Percentiles rank a stretch among this genome's conserved stretches.
These are phyloP conservation scores for Bathynomus jamesi DNA, from an alignment of 1,140 invertebrate species.

Conservation along the genomic window DNA sequence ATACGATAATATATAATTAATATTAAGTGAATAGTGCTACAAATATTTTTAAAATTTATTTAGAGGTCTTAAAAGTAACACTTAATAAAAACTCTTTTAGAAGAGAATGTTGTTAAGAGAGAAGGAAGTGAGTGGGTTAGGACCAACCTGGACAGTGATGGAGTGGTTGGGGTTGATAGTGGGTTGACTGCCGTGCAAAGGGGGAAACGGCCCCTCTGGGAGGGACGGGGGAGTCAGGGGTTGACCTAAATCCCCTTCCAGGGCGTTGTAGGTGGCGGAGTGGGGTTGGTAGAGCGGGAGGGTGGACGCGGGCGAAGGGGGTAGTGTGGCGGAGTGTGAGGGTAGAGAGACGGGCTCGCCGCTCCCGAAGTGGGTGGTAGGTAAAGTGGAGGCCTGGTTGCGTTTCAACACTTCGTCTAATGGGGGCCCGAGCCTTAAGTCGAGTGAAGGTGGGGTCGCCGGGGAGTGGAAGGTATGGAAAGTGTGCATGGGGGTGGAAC, in stretches of 20 bases:
- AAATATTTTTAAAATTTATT: too few relatives aligned
- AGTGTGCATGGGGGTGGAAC: slow-evolving; percentile 2
- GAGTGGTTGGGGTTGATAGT: slow-evolving; percentile 34
- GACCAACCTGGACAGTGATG: slow-evolving; percentile 36
- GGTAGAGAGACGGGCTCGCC: not conserved
- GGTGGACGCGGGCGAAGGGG: not conserved
- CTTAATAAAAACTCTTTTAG: too few relatives aligned
- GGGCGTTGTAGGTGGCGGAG: slow-evolving; percentile 5
- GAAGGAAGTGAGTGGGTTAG: too few relatives aligned
- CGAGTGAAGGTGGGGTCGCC: slow-evolving; percentile 11
- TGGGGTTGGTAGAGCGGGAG: not conserved
- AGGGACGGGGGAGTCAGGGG: slow-evolving; percentile 11
- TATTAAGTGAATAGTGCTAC: too few relatives aligned
- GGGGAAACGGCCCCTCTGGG: slow-evolving; percentile 3
- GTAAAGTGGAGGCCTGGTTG: not conserved
- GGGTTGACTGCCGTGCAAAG: slow-evolving; percentile 12
- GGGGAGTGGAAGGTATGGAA: slow-evolving; percentile 1
- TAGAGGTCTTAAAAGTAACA: too few relatives aligned
- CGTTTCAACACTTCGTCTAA: not conserved
- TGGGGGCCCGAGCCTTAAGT: slow-evolving; percentile 11
- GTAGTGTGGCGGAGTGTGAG: not conserved
- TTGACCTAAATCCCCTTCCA: not conserved
- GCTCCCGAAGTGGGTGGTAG: not conserved
- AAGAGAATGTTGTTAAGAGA: too few relatives aligned
- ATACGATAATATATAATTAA: too few relatives aligned